These are phyloP conservation scores for Eciton burchellii DNA, from an alignment of 1,140 invertebrate genomes.

Conservation along the genomic window DNA sequence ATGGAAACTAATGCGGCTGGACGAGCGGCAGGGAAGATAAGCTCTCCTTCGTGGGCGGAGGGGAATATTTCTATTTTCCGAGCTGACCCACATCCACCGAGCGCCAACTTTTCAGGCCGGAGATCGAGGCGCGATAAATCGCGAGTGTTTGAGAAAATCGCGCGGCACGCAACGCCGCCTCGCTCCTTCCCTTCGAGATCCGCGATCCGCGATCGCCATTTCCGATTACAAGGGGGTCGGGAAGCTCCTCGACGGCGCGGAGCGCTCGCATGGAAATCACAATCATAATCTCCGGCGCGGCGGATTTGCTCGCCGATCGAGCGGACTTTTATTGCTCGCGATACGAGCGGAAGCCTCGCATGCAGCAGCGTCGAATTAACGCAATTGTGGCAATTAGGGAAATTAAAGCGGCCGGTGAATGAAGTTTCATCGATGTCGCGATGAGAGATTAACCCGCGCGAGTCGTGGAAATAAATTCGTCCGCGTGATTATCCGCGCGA, in stretches of 20 bases:
- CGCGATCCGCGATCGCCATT: constrained; percentile 23
- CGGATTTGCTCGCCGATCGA: constrained; percentile 29
- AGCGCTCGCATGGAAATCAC: constrained; percentile 42
- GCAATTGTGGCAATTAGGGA: background rate
- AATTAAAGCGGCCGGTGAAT: too few species aligned
- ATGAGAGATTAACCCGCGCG: background rate
- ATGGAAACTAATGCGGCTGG: constrained; percentile 45
- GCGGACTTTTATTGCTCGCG: constrained; percentile 49
- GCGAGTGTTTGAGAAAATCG: constrained; percentile 60
- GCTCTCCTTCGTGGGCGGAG: constrained; percentile 4
- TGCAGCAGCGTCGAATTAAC: background rate
- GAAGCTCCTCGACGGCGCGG: constrained; percentile 28
- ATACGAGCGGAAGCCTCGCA: too few species aligned
- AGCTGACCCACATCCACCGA: constrained; percentile 43
- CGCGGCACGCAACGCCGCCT: constrained; percentile 29
- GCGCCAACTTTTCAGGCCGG: constrained; percentile 25
- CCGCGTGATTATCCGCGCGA: too few species aligned
- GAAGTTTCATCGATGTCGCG: background rate
- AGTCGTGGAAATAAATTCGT: too few species aligned
- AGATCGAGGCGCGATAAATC: constrained; percentile 44
- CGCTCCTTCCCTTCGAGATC: constrained; percentile 3
- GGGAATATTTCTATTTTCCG: constrained; percentile 35
- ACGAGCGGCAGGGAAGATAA: constrained; percentile 5
- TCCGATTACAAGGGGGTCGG: constrained; percentile 2
- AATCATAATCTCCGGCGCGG: constrained; percentile 22